Conservation (phyloP, 2,797 vertebrate species). For the Schizopygopsis malacanthus region DNA sequence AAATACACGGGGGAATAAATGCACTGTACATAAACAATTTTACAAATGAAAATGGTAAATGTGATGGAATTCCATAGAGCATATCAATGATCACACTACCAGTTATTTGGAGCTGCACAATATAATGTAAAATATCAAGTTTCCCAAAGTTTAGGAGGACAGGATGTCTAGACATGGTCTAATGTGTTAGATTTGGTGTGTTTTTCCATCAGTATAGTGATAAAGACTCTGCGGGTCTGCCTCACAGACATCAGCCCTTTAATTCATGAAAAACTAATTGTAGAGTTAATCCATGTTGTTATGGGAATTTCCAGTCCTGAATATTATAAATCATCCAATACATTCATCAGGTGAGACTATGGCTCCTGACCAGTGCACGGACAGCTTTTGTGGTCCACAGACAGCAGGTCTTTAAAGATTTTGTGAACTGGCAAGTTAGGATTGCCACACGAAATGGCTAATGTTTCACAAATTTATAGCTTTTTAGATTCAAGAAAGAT, state of each 20-base stretch:
- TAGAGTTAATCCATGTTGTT: slow-evolving; percentile 75
- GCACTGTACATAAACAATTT: neutral
- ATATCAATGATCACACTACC: neutral
- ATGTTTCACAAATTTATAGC: neutral
- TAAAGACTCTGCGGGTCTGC: slow-evolving; percentile 21
- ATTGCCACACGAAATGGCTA: slow-evolving; percentile 14
- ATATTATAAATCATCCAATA: slow-evolving; percentile 41
- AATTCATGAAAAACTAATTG: slow-evolving; percentile 66
- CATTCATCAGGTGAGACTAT: slow-evolving; percentile 75
- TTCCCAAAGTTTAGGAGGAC: neutral
- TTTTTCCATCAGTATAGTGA: slow-evolving; percentile 42
- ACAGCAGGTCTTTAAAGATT: slow-evolving; percentile 69
- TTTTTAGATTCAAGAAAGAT: neutral
- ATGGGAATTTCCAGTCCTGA: slow-evolving; percentile 70
- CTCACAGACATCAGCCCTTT: slow-evolving; percentile 40
- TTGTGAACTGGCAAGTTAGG: slow-evolving; percentile 37
- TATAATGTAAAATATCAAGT: neutral
- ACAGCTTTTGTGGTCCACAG: slow-evolving; percentile 72
- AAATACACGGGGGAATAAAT: slow-evolving; percentile 15
- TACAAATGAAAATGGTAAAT: neutral
- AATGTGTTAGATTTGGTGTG: slow-evolving; percentile 32
- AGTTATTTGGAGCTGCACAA: neutral
- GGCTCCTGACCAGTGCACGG: slow-evolving; percentile 74
- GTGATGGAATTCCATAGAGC: neutral
- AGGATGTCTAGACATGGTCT: slow-evolving; percentile 13